Evolutionary conservation across 2,113 vertebrate genomes (phyloP), one percentile per base, ranked within the genome.

Genomic region (Marmota flaviventris): DNA sequence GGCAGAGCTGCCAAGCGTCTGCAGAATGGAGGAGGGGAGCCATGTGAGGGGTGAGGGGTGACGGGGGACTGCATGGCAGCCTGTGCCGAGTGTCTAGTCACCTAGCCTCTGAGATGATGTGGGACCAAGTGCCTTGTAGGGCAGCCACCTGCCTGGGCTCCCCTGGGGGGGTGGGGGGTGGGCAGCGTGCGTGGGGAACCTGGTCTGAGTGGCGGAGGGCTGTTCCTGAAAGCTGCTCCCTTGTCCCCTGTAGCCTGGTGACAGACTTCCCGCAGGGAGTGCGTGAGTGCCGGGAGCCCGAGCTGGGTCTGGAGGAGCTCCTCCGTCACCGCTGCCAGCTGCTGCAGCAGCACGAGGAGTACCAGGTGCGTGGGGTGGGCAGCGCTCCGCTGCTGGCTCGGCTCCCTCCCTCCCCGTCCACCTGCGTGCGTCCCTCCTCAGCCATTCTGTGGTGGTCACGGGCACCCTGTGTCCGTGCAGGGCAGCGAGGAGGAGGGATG

Each of bases 271-370:
- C 99, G 29, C 98, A 98, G 84, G 99, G 99, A 0, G 98, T 99
- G 63, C 98, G 79, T 45, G 99, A 99, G 87, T 99, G 99, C 95
- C 98, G 96, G 84, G 98, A 98, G 69, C 98, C 99, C 0, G 92
- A 99, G 85, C 95, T 99, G 70, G 98, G 98, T 24, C 98, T 99
- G 86, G 99, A 99, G 96, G 99, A 99, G 56, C 97, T 99, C 37
- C 98, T 99, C 5, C 98, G 96, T 8, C 99, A 99, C 76, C 98
- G 99, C 89, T 97, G 98, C 45, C 98, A 93, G 96, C 98, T 99
- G 51, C 98, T 99, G 78, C 98, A 98, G 95, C 98, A 99, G 77
- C 99, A 97, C 53, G 99, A 99, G 42, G 99, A 99, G 96, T 99
- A 99, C 98, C 99, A 99, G 99, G 99, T 99, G 8, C 2, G 14